These are phyloP conservation scores for Caerostris darwini DNA, from an alignment of 1,140 invertebrate genomes.

Conservation along the genomic window DNA sequence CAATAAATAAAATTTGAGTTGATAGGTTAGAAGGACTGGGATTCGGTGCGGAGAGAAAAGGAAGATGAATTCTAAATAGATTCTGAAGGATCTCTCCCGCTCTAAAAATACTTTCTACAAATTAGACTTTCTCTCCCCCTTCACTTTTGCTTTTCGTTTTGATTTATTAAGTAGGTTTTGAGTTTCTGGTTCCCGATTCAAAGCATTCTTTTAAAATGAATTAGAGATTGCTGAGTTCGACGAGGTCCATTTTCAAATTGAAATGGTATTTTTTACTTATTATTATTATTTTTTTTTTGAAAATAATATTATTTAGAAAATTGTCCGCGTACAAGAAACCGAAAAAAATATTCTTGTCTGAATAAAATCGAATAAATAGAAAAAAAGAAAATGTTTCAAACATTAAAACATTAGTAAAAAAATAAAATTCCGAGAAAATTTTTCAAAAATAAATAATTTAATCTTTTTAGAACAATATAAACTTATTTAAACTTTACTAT, in stretches of 20 bases:
- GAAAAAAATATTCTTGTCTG: no score
- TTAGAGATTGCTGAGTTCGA: not conserved
- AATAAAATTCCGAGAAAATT: no score
- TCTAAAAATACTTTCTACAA: conserved; percentile 7
- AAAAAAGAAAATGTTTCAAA: no score
- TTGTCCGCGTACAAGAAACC: no score
- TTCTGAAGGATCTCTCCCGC: not conserved
- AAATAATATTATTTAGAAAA: no score
- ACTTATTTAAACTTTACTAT: no score
- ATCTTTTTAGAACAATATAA: no score
- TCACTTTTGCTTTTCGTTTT: not conserved
- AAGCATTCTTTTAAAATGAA: conserved; percentile 1
- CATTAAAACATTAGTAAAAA: no score
- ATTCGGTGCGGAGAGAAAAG: no score
- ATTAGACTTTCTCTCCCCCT: not conserved
- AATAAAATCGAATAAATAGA: no score
- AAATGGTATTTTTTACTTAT: not conserved
- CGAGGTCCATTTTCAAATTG: not conserved
- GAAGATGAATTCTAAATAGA: conserved; percentile 4
- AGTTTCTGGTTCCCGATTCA: not conserved
- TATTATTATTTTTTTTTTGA: no score
- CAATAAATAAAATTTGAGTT: conserved; percentile 11
- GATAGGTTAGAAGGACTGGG: not conserved
- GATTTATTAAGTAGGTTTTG: conserved; percentile 28
- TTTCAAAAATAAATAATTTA: no score